phyloP scores from a whole-genome alignment of 2,888 invertebrate genomes.

The Temnothorax ravouxi region DNA sequence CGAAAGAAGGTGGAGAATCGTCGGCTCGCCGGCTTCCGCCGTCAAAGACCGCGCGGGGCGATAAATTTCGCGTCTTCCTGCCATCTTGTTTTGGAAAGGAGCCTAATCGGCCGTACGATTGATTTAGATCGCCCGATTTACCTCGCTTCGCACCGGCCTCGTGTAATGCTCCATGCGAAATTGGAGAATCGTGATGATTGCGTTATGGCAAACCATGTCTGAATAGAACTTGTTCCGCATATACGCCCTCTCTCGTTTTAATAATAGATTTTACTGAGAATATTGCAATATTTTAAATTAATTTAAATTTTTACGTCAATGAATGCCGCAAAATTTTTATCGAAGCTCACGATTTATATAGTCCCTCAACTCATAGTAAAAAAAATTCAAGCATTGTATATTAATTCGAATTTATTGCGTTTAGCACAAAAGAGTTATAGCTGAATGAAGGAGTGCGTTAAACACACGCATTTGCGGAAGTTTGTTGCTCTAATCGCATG shows the following conservation, averaged over 20 bases:
- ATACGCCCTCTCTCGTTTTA: not conserved
- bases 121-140: slow-evolving; percentile 60
- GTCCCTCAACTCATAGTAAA: not conserved
- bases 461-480: slow-evolving; percentile 22
- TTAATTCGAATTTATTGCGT: not conserved
- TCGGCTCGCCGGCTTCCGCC: slow-evolving; percentile 50
- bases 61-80: slow-evolving; percentile 68
- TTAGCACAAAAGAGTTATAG: not conserved
- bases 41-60: slow-evolving; percentile 59
- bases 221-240: not conserved
- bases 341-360: not conserved
- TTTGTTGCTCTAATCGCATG: slow-evolving; percentile 32
- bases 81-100: slow-evolving; percentile 45
- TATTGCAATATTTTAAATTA: not conserved
- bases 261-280: slow-evolving; percentile 13
- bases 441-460: not conserved
- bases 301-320: not conserved
- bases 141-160: slow-evolving; percentile 3
- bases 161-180: not conserved
- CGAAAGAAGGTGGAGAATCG: slow-evolving; percentile 62
- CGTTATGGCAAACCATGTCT: slow-evolving; percentile 15
- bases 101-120: slow-evolving; percentile 49
- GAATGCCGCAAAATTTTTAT: not conserved
- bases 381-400: not conserved
- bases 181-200: slow-evolving; percentile 42